phyloP scores from a whole-genome alignment of 2,113 vertebrate genomes.

The Pardalotus punctatus region DNA sequence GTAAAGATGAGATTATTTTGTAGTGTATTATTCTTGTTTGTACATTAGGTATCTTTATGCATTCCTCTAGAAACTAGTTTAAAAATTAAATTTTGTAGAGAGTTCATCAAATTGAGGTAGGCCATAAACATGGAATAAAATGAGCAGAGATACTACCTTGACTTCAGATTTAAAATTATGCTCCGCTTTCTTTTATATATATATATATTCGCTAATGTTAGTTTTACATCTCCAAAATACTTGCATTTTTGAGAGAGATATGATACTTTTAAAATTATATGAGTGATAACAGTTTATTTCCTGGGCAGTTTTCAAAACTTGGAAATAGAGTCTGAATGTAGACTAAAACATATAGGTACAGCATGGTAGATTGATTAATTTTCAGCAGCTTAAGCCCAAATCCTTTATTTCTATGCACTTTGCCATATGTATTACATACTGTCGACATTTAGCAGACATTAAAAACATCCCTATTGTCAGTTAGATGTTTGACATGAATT shows the following conservation, averaged over 20 bases:
- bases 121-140: not conserved
- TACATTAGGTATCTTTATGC: not conserved
- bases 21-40: not conserved
- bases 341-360: not conserved
- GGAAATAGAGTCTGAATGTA: not conserved
- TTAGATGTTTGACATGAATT: not conserved
- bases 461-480: not conserved
- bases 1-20: not conserved
- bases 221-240: not conserved
- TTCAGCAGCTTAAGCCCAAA: not conserved
- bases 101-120: not conserved
- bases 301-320: not conserved
- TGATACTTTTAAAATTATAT: not conserved
- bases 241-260: not conserved
- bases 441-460: not conserved
- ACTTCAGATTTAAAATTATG: not conserved
- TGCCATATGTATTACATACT: not conserved
- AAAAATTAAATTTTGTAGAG: not conserved
- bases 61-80: not conserved
- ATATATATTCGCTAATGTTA: not conserved
- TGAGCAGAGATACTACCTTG: not conserved
- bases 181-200: not conserved
- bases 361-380: not conserved
- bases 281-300: fast-evolving
- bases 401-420: not conserved